Evolutionary conservation across 2,113 vertebrate species (phyloP).

Genomic region (Notarius lentiginosus): DNA sequence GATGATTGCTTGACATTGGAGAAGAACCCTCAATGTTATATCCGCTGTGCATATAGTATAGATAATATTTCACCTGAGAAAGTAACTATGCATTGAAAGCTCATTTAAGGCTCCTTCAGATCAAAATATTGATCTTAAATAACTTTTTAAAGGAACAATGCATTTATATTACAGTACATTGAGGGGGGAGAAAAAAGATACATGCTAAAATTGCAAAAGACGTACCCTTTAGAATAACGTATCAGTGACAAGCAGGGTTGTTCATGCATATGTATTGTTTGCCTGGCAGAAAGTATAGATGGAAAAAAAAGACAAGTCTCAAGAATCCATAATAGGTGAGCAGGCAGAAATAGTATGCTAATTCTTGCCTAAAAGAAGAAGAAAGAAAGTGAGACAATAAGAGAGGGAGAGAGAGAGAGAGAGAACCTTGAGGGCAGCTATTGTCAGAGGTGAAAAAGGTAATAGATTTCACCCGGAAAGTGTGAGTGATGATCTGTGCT

Average conservation of each 20-base stretch:
- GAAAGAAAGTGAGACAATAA: background rate
- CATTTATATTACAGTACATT: background rate
- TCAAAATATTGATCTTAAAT: background rate
- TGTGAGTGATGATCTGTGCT: background rate
- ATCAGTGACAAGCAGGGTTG: background rate
- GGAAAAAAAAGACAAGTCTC: background rate
- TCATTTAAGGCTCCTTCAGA: background rate
- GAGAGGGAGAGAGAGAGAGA: constrained; percentile 36
- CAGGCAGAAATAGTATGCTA: background rate
- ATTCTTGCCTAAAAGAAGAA: constrained; percentile 4
- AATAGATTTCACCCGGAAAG: constrained; percentile 53
- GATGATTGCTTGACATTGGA: background rate
- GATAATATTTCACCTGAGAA: background rate
- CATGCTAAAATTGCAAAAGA: background rate
- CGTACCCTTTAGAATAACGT: background rate
- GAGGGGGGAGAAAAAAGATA: background rate
- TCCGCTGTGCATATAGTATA: background rate
- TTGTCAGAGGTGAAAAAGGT: constrained; percentile 62
- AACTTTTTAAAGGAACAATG: background rate
- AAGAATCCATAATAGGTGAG: background rate
- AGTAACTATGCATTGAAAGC: background rate
- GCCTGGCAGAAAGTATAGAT: background rate
- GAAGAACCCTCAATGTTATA: background rate
- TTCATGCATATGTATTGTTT: background rate
- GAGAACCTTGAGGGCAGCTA: constrained; percentile 8